phyloP scores from a whole-genome alignment of 2,888 invertebrate genomes.

The Trichacis sp. region DNA sequence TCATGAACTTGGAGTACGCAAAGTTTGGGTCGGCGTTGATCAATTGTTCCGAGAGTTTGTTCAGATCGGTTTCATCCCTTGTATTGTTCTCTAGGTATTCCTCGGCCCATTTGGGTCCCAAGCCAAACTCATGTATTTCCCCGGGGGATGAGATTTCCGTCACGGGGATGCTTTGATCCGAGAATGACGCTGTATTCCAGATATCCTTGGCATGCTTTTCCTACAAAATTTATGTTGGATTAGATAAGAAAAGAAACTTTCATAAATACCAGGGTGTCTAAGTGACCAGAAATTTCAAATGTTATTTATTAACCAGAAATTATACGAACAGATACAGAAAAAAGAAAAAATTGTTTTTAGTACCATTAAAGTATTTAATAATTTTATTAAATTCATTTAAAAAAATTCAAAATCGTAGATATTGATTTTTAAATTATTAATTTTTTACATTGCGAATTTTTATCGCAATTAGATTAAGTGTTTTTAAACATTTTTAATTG shows the following conservation, averaged over 20 bases:
- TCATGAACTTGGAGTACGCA: slow-evolving; percentile 85
- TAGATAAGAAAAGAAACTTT: background rate
- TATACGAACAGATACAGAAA: no score
- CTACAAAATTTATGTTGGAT: slow-evolving; percentile 39
- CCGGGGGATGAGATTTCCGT: slow-evolving; percentile 31
- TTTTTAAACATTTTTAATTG: no score
- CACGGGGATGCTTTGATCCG: slow-evolving; percentile 37
- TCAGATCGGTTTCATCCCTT: slow-evolving; percentile 57
- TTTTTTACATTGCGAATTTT: no score
- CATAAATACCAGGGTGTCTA: no score
- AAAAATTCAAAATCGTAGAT: no score
- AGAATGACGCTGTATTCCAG: slow-evolving; percentile 67
- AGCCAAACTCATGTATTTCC: slow-evolving; percentile 68
- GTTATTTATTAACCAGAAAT: no score
- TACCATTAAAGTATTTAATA: no score
- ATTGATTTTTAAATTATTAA: no score
- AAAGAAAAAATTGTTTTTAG: no score
- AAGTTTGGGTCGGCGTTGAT: slow-evolving; percentile 76
- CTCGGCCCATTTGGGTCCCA: slow-evolving; percentile 75
- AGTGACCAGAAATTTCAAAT: no score
- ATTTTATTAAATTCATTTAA: no score
- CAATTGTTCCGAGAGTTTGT: slow-evolving; percentile 74
- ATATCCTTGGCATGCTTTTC: slow-evolving; percentile 67
- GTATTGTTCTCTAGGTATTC: slow-evolving; percentile 72
- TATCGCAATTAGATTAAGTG: no score